Percentiles rank a stretch among this genome's conserved stretches.
phyloP scores from a whole-genome alignment of 2,797 vertebrate species.

The Ctenopoma kingsleyae region DNA sequence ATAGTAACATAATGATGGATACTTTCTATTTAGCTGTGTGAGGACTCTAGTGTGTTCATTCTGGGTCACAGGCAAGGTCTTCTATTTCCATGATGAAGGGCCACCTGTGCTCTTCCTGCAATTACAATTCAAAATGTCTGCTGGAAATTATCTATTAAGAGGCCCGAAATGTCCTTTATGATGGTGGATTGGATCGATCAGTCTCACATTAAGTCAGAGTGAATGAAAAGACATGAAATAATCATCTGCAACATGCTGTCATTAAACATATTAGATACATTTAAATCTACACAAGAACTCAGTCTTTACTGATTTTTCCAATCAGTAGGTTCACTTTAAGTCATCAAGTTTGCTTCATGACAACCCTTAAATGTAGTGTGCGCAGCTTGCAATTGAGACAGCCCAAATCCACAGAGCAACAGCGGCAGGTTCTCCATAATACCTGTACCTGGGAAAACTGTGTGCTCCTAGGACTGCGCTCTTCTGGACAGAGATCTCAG shows the following conservation, averaged over 20 bases:
- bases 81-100: no score
- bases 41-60: no score
- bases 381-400: neutral
- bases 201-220: conserved; percentile 4
- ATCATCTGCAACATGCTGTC: neutral
- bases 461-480: no score
- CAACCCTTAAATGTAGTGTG: no score
- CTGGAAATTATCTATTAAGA: conserved; percentile 2
- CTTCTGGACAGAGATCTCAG: no score
- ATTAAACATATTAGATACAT: neutral
- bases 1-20: neutral
- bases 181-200: neutral
- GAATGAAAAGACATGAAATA: neutral
- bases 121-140: neutral
- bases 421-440: neutral
- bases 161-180: neutral
- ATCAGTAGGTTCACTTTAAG: neutral
- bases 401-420: neutral
- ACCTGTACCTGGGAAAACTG: neutral
- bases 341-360: neutral
- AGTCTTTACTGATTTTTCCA: no score
- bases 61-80: neutral
- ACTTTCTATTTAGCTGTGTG: neutral
- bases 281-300: neutral
- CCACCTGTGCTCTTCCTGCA: neutral